Evolutionary conservation across 2,797 vertebrate species (phyloP).

Genomic region (Lagorchestes hirsutus): DNA sequence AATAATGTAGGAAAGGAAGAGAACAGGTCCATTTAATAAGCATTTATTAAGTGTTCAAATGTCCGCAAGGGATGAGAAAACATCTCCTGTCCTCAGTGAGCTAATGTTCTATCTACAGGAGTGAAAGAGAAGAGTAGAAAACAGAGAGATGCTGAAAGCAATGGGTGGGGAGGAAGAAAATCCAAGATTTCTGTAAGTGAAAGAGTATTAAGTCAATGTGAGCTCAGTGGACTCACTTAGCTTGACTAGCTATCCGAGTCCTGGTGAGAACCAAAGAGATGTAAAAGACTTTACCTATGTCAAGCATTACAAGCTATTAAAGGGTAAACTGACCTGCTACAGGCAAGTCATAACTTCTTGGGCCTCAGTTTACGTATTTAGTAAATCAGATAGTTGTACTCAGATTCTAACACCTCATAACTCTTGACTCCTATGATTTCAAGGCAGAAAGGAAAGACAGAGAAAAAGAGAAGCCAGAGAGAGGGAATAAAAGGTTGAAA

Average conservation of each 20-base stretch:
- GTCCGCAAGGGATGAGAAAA: background rate
- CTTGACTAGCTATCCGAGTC: background rate
- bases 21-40: background rate
- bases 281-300: background rate
- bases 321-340: background rate
- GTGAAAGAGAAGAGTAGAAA: background rate
- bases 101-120: background rate
- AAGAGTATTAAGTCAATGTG: background rate
- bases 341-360: background rate
- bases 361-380: background rate
- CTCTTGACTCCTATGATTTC: background rate
- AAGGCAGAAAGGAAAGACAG: background rate
- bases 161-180: background rate
- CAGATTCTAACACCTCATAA: background rate
- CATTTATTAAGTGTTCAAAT: background rate
- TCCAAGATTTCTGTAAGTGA: background rate
- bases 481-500: background rate
- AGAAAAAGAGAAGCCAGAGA: constrained; percentile 5
- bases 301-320: background rate
- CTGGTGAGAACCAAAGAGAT: background rate
- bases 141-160: background rate
- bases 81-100: background rate
- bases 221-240: background rate
- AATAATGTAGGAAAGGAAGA: background rate
- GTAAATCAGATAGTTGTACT: background rate